Base-by-base conservation (phyloP, 1,140 invertebrate species). In the Ips typographus region DNA sequence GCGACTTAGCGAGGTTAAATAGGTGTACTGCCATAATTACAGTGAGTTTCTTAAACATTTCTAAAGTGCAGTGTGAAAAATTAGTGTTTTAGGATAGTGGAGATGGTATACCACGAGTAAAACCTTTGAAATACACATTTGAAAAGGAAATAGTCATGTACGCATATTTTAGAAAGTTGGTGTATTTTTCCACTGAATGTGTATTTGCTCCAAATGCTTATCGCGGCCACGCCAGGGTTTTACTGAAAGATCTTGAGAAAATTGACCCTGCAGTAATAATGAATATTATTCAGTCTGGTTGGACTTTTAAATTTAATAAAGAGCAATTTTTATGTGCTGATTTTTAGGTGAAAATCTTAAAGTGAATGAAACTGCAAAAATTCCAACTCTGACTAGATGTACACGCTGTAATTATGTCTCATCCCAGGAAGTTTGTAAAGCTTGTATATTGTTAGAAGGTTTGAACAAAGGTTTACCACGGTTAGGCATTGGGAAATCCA, bases 121-220 rank as follows among this genome's bases (percentile, higher is more conserved):
- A 99, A 81, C 98, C 98, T 3, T 88, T 99, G 38, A 99, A 99
- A 80, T 99, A 99, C 78, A 92, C 95, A 2, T 99, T 99, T 81
- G 98, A 99, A 82, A 99, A 99, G 79, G 98, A 99, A 84, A 99
- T 99, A 79, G 98, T 99, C 0, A 98, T 99, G 94, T 99, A 98
- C 84, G 96, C 96, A 1, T 95, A 98, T 82, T 98, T 95, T 79
- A 96, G 96, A 80, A 93, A 94, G 75, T 81, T 99, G n/a, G 89
- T 98, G 49, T 99, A 99, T 79, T 99, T 99, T 83, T 98, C 96
- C 5, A 99, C 98, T 0, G 98, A 99, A 82, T 99, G 98, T 84
- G 89, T 97, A 47, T 99, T 98, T 85, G 94, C 98, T 8, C 98
- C 98, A 36, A 97, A 99, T 85, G 96, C 98, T 0, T 99, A 99